Conservation (phyloP, 2,888 invertebrate genomes). For the Erannis defoliaria region DNA sequence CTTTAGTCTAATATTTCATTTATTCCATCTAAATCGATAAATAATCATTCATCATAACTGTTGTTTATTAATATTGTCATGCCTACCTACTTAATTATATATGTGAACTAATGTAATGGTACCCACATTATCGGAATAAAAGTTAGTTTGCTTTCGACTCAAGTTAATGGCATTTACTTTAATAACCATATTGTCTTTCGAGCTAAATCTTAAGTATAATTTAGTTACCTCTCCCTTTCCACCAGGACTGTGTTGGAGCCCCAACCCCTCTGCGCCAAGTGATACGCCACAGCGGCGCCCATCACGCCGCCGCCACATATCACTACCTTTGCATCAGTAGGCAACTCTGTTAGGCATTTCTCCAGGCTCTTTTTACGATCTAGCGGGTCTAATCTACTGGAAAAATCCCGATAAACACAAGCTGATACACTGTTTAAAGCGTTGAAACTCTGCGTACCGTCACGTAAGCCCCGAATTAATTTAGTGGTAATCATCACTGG, state of each 20-base stretch:
- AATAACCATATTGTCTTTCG: no score
- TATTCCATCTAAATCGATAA: no score
- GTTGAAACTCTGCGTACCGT: conserved; percentile 6
- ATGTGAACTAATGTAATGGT: no score
- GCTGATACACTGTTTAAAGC: conserved; percentile 14
- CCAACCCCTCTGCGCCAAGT: conserved; percentile 94
- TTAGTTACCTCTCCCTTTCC: conserved; percentile 94
- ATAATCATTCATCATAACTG: no score
- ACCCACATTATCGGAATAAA: no score
- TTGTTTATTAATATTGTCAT: no score
- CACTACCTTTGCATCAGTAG: conserved; percentile 89
- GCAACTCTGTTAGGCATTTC: conserved; percentile 67
- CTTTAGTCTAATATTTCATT: no score
- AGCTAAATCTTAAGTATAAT: no score
- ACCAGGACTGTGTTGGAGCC: conserved; percentile 93
- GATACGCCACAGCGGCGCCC: conserved; percentile 97
- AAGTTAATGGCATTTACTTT: no score
- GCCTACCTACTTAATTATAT: no score
- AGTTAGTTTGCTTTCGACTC: no score
- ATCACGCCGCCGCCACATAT: conserved; percentile 97
- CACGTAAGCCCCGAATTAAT: conserved; percentile 1
- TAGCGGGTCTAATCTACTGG: conserved; percentile 63
- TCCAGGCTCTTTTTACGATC: conserved; percentile 70
- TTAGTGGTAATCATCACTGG: conserved; percentile 7
- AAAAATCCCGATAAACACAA: conserved; percentile 51